These are phyloP conservation scores for Paedocypris micromegethes DNA, from an alignment of 2,797 vertebrate species.

Conservation along the genomic window DNA sequence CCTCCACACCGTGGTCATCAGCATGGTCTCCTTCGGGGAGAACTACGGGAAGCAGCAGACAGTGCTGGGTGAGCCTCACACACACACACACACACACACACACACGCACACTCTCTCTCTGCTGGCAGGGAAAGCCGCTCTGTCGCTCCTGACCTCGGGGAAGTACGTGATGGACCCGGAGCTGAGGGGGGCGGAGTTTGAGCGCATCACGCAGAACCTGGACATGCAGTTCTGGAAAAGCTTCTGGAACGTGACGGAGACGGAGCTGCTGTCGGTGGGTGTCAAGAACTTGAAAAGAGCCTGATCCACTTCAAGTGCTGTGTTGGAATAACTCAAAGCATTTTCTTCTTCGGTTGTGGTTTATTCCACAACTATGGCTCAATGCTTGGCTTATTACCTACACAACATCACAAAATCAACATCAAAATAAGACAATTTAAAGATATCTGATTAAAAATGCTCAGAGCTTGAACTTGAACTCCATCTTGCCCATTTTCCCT, in stretches of 20 bases:
- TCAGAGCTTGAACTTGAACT: too few species aligned
- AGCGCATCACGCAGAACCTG: conserved; percentile 73
- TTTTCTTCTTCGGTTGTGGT: neutral
- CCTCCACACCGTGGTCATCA: conserved; percentile 71
- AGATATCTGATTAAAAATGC: too few species aligned
- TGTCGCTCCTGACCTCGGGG: conserved; percentile 71
- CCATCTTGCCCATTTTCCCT: too few species aligned
- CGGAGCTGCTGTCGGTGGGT: conserved; percentile 67
- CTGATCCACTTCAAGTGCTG: too few species aligned
- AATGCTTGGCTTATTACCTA: too few species aligned
- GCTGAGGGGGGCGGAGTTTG: conserved; percentile 67
- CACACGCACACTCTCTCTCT: too few species aligned
- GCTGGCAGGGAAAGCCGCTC: conserved; percentile 63
- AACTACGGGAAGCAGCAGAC: conserved; percentile 68
- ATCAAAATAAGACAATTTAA: too few species aligned
- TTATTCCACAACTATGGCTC: too few species aligned
- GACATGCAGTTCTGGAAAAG: conserved; percentile 75
- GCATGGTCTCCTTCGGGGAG: conserved; percentile 74
- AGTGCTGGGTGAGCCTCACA: conserved; percentile 57
- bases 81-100: too few species aligned
- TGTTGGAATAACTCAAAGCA: neutral
- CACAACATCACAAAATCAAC: too few species aligned
- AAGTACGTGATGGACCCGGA: conserved; percentile 74
- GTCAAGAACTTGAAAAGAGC: neutral
- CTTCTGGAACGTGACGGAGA: conserved; percentile 77